Evolutionary conservation across 2,797 vertebrate genomes (phyloP).

Genomic region (Rhinoraja longicauda): DNA sequence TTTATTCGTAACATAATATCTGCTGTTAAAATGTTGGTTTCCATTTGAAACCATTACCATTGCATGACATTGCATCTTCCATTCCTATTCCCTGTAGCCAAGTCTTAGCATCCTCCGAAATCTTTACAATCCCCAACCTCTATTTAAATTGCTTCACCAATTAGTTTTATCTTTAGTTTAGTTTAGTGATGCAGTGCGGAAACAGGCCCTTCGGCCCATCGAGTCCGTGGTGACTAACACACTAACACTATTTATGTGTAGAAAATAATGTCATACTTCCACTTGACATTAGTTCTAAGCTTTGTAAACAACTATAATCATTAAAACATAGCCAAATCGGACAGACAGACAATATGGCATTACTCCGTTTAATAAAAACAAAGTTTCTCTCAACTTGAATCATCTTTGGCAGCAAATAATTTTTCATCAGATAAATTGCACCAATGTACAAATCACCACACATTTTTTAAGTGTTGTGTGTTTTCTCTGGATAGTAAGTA

Average conservation of each 20-base stretch:
- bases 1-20: not conserved
- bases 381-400: not conserved
- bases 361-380: not conserved
- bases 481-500: not conserved
- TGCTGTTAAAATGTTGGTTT: not conserved
- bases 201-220: too few relatives aligned
- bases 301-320: not conserved
- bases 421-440: not conserved
- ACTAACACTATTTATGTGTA: not conserved
- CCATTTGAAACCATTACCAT: not conserved
- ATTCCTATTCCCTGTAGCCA: not conserved
- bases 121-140: not conserved
- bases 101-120: not conserved
- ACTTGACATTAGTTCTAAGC: not conserved
- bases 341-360: not conserved
- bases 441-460: not conserved
- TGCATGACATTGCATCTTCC: not conserved
- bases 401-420: not conserved
- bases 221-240: too few relatives aligned
- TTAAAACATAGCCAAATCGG: not conserved
- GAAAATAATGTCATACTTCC: not conserved
- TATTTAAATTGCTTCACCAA: not conserved
- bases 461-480: not conserved
- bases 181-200: too few relatives aligned
- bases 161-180: not conserved